Evolutionary conservation across 2,113 vertebrate species (phyloP), one percentile per base, ranked within the genome.

Genomic region (Pedetes capensis): DNA sequence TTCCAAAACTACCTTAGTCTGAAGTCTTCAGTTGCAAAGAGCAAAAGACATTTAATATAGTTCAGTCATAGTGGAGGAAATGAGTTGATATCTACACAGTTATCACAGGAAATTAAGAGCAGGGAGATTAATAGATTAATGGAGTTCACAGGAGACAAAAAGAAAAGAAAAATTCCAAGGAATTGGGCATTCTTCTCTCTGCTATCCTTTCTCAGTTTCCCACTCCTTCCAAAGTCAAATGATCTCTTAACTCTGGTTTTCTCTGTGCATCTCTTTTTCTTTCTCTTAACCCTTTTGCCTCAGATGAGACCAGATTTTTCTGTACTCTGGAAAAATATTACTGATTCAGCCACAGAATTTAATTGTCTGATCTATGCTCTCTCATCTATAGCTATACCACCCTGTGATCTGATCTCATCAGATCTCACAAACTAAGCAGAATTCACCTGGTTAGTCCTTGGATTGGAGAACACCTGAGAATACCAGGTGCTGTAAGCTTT

Each of bases 241-340:
- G 22, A 29, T 29, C 39, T 53, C 64, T n/a, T 55, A 6, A 20
- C 8, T 39, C 39, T 89, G 22, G 2, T 63, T 84, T 37, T 68
- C 39, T 53, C 13, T 55, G 8, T 57, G n/a, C 1, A 8, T 32
- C 6, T 23, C 18, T 3, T 61, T 51, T 1, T 8, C 0, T 42
- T 27, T 66, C 10, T 2, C 7, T 12, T 16, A 1, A 16, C 4
- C 8, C 32, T 20, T 42, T 27, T 66, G 2, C 3, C 64, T 37
- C 10, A 37, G 23, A 11, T 12, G 59, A 71, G 9, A 47, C 49
- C 12, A 32, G 8, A 23, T 83, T 5, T 57, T 37, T 55, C 14
- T 37, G 34, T 61, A 59, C 16, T n/a, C 4, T 37, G 0, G 25
- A 32, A 34, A 12, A 23, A 32, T 2, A 17, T 18, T 1, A 32